phyloP scores from a whole-genome alignment of 2,888 invertebrate species.

The Drosophila suboccidentalis region DNA sequence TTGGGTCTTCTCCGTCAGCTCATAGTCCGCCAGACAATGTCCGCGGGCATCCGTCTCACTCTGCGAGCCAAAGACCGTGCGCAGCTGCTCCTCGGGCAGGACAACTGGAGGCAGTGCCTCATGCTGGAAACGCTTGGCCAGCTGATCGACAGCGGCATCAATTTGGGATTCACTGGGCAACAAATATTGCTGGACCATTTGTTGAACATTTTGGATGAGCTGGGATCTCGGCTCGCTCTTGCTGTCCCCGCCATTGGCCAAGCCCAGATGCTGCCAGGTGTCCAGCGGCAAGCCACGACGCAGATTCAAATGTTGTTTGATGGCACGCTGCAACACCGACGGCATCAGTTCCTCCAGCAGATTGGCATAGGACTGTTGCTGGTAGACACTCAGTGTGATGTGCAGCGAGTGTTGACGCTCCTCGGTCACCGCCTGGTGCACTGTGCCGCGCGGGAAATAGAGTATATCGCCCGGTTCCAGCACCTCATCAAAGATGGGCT shows the following conservation, averaged over 20 bases:
- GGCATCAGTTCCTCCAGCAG: slow-evolving; percentile 93
- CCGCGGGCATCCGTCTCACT: slow-evolving; percentile 89
- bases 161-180: slow-evolving; percentile 86
- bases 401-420: slow-evolving; percentile 95
- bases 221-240: slow-evolving; percentile 84
- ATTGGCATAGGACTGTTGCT: slow-evolving; percentile 96
- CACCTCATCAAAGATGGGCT: slow-evolving; percentile 90
- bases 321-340: slow-evolving; percentile 90
- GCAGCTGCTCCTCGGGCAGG: slow-evolving; percentile 88
- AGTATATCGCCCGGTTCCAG: slow-evolving; percentile 95
- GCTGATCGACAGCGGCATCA: slow-evolving; percentile 93
- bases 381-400: slow-evolving; percentile 96
- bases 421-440: slow-evolving; percentile 94
- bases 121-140: slow-evolving; percentile 93
- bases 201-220: slow-evolving; percentile 86
- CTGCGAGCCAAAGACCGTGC: slow-evolving; percentile 91
- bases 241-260: slow-evolving; percentile 87
- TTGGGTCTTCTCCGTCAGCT: slow-evolving; percentile 86
- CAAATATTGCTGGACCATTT: slow-evolving; percentile 36
- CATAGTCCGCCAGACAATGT: slow-evolving; percentile 72
- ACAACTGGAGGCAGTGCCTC: slow-evolving; percentile 95
- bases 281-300: slow-evolving; percentile 93
- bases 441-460: slow-evolving; percentile 96
- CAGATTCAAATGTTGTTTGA: slow-evolving; percentile 89
- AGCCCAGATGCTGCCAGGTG: slow-evolving; percentile 91